A percentile compares a stretch with the other conserved stretches of the same genome.
phyloP scores from a whole-genome alignment of 1,140 invertebrate genomes.

The Micrasema longulum region DNA sequence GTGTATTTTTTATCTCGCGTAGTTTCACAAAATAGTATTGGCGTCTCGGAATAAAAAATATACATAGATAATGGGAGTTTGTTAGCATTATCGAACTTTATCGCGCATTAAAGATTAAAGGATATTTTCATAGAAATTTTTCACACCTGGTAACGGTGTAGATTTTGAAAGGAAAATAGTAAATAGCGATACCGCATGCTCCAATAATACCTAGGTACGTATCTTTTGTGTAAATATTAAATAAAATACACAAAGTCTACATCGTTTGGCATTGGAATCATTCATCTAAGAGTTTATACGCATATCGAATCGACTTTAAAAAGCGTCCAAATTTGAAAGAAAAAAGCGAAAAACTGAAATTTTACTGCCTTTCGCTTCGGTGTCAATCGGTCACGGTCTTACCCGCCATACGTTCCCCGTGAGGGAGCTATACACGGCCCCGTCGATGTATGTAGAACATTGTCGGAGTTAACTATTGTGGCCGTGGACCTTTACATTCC shows the following conservation, averaged over 20 bases:
- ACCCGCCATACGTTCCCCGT: background rate
- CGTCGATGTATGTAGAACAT: background rate
- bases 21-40: background rate
- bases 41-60: background rate
- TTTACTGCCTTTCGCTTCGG: slow-evolving; percentile 54
- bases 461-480: background rate
- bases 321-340: slow-evolving; percentile 55
- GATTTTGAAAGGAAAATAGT: slow-evolving; percentile 34
- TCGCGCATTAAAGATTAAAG: slow-evolving; percentile 17
- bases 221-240: slow-evolving; percentile 12
- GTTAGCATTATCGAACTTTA: slow-evolving; percentile 22
- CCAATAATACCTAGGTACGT: slow-evolving; percentile 41
- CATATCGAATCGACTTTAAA: slow-evolving; percentile 53
- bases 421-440: background rate
- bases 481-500: background rate
- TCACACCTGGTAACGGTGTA: slow-evolving; percentile 53
- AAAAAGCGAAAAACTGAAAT: slow-evolving; percentile 55
- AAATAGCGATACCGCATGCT: slow-evolving; percentile 39
- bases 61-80: background rate
- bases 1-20: slow-evolving; percentile 12
- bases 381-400: slow-evolving; percentile 45
- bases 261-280: slow-evolving; percentile 38
- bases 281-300: slow-evolving; percentile 53
- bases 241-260: slow-evolving; percentile 20
- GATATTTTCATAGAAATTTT: slow-evolving; percentile 42